Evolutionary conservation across 1,140 invertebrate species (phyloP), one percentile per base, ranked within the genome.

Genomic region (Drosophila micromelanica): DNA sequence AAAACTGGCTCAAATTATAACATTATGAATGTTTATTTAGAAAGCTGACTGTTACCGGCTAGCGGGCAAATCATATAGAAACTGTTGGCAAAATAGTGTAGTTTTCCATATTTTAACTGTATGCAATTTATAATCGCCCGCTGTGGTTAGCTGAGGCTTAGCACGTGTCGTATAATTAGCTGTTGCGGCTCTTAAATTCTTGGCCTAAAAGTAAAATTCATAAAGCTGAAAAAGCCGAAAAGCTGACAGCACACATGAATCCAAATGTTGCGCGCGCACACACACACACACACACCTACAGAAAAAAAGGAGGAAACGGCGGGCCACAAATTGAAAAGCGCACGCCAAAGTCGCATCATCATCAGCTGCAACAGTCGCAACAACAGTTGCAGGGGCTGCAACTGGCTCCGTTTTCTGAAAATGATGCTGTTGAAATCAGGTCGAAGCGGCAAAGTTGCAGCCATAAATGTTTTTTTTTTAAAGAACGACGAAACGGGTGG

Each of bases 331-430:
- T 86, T 87, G 82, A 86, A 86, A 86, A 86, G 82, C 82, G 78
- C 82, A 86, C 82, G 82, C 82, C 82, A 86, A 87, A 86, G 82
- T 77, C 81, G 75, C 82, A 86, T 86, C 82, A 86, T 87, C 81
- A 85, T 85, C 82, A 86, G 64, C 65, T 32, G 37, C 49, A 56
- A 57, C 42, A 46, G 13, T 30, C 30, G 45, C 27, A 20, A 9
- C n/a, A 51, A 23, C 13, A 27, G 5, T 13, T 55, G 63, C 38
- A 40, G 30, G 3, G 30, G 61, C 40, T 43, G 32, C 15, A 48
- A 42, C 35, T 45, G 70, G 65, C 67, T 73, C 67, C 71, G 70
- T 63, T 73, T 73, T 42, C 69, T 81, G 60, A 78, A 86, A 87
- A 87, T 78, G 82, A 82, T 85, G 81, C 86, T 80, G 62, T 60